Base-by-base conservation (phyloP, 2,888 invertebrate species). In the Acronicta psi region DNA sequence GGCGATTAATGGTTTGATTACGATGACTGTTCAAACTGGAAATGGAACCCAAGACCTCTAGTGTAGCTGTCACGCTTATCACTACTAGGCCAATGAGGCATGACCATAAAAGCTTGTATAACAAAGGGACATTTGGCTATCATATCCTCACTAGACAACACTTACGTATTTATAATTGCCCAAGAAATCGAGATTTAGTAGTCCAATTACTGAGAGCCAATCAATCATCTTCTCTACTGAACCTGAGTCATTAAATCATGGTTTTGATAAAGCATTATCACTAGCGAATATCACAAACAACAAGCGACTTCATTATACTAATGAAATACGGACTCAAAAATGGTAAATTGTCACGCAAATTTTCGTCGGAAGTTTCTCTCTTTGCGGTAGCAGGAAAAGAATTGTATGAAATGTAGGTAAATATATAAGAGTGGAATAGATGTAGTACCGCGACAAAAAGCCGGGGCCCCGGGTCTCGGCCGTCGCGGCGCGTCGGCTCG, bases 401-500 rank as follows among this genome's bases (percentile, higher is more conserved):
- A 67, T 73, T 58, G 59, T 51, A 44, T 49, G 44, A 37, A 64
- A 60, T 58, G 43, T 61, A 64, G 54, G 73, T 61, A 69, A 59
- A 57, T 62, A 69, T 66, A 49, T 69, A 65, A 59, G 68, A 60
- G 43, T 55, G 54, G 60, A 66, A 61, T 63, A 61, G 68, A 61
- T 57, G 66, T 68, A 43, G 51, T 59, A 63, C 41, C 45, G 50
- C 45, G 55, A 68, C 66, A 84, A 84, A 81, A 82, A 78, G 62
- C 69, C 65, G 76, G 75, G 71, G 71, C 65, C 73, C 65, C 67
- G 69, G 71, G 70, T 69, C 62, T 61, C 63, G 72, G 55, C 61
- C 47, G 63, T 59, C 62, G 64, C 64, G 56, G 69, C 68, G 66
- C 84, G 84, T 82, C 82, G 83, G 80, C 81, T 72, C 70, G 77